Conservation (phyloP, 2,888 invertebrate species). For the Ephialtes manifestator region DNA sequence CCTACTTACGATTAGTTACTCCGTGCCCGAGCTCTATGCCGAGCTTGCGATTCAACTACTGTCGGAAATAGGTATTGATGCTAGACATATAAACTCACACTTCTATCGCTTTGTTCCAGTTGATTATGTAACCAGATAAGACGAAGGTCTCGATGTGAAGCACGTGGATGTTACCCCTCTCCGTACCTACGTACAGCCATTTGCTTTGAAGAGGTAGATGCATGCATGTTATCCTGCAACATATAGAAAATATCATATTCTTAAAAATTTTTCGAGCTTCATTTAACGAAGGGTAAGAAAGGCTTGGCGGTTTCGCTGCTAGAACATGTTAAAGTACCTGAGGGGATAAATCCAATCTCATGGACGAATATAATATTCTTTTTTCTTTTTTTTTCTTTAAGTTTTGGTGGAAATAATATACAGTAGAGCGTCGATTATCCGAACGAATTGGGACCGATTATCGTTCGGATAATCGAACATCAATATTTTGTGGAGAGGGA, state of each 20-base stretch:
- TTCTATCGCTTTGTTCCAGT: conserved; percentile 99
- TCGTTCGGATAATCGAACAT: too few species aligned
- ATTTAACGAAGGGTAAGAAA: too few species aligned
- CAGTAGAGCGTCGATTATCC: too few species aligned
- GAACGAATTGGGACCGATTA: too few species aligned
- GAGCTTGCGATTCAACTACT: conserved; percentile 62
- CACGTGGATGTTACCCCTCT: conserved; percentile 98
- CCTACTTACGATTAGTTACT: conserved; percentile 69
- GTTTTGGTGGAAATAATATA: too few species aligned
- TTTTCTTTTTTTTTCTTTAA: too few species aligned
- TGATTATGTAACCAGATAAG: conserved; percentile 99
- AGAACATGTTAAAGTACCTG: too few species aligned
- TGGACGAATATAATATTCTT: too few species aligned
- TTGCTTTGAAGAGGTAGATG: conserved; percentile 98
- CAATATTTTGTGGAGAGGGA: too few species aligned
- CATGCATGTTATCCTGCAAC: conserved; percentile 95
- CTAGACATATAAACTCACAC: conserved; percentile 91
- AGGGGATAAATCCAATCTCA: too few species aligned
- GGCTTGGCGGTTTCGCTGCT: too few species aligned
- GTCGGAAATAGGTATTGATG: conserved; percentile 69
- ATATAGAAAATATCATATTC: conserved; percentile 41
- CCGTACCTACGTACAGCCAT: conserved; percentile 99
- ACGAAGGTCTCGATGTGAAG: conserved; percentile 98
- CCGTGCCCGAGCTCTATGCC: conserved; percentile 34
- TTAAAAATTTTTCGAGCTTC: too few species aligned